Evolutionary conservation across 1,140 invertebrate species (phyloP), one percentile per base, ranked within the genome.

Genomic region (Apocrypta bakeri): DNA sequence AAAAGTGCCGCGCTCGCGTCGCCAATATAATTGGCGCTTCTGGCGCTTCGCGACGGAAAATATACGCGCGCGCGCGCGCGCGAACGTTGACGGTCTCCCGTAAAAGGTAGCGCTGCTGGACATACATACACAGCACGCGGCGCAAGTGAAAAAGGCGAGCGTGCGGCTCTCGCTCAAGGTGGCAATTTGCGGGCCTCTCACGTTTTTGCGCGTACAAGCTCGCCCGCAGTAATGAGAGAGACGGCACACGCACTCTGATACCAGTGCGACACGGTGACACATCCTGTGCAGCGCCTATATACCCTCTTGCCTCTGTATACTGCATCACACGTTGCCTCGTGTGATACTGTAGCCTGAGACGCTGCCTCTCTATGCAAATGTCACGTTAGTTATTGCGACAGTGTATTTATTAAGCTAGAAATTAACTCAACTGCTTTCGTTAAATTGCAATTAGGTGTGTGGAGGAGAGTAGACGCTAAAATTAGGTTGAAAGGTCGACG

Each of bases 101-200:
- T 56, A 56, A 56, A 56, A 56, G 48, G 48, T 56, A 56, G 48
- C 48, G 48, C 48, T 56, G 48, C 48, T 7, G 48, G 17, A n/a
- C 48, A n/a, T 56, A 68, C 11, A 68, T 68, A 68, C 25, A 24
- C 64, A 25, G 3, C 17, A 4, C n/a, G 29, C 25, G 9, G n/a
- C 63, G 83, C 77, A 80, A 74, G 69, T 64, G 42, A 69, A 37
- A 81, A 61, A 75, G 76, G 37, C 27, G 79, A 56, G n/a, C 76
- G 79, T 81, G 85, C 73, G 78, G 83, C 84, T 79, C 85, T 79
- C 79, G 83, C 79, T 87, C 84, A 87, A 88, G 85, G 85, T 85
- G 85, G 86, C 86, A 88, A 90, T 91, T 90, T 90, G 87, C 86
- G 88, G 84, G 86, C 88, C 82, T 84, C 88, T 90, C 87, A 90